A percentile compares a stretch with the other conserved stretches of the same genome.
These are phyloP conservation scores for Tanytarsus gracilentus DNA, from an alignment of 2,888 invertebrate genomes.

Conservation along the genomic window DNA sequence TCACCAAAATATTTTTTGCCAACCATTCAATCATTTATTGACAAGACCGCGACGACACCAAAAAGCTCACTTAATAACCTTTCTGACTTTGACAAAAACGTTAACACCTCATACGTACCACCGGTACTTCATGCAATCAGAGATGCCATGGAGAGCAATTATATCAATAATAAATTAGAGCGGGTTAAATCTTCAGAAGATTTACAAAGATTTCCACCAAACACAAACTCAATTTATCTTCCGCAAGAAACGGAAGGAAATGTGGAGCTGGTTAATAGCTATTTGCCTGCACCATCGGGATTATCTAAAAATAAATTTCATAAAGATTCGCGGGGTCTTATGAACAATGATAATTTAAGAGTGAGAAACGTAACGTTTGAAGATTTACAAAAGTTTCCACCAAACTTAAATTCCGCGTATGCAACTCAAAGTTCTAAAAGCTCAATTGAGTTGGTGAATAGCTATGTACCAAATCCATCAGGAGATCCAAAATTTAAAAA, in stretches of 20 bases:
- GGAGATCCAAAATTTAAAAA: background rate
- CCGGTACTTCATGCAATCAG: conserved; percentile 13
- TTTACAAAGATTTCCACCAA: conserved; percentile 17
- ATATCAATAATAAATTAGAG: too few relatives aligned
- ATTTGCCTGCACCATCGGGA: conserved; percentile 16
- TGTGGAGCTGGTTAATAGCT: conserved; percentile 35
- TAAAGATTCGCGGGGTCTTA: background rate
- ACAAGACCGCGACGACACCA: conserved; percentile 8
- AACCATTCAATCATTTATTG: background rate
- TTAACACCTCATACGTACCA: conserved; percentile 21
- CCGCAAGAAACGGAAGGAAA: conserved; percentile 34
- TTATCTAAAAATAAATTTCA: too few relatives aligned
- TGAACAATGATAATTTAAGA: too few relatives aligned
- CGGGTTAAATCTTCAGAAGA: background rate
- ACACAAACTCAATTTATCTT: conserved; percentile 35
- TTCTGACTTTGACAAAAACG: background rate
- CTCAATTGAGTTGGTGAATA: conserved; percentile 2
- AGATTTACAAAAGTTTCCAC: conserved; percentile 22
- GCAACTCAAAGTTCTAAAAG: conserved; percentile 32
- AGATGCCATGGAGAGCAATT: conserved; percentile 11
- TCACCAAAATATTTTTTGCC: conserved; percentile 10
- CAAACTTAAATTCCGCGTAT: conserved; percentile 34
- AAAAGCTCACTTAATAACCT: too few relatives aligned
- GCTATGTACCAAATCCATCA: conserved; percentile 15
- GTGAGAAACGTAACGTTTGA: background rate